Conservation (phyloP, 2,888 invertebrate genomes). For the Thereva nobilitata region DNA sequence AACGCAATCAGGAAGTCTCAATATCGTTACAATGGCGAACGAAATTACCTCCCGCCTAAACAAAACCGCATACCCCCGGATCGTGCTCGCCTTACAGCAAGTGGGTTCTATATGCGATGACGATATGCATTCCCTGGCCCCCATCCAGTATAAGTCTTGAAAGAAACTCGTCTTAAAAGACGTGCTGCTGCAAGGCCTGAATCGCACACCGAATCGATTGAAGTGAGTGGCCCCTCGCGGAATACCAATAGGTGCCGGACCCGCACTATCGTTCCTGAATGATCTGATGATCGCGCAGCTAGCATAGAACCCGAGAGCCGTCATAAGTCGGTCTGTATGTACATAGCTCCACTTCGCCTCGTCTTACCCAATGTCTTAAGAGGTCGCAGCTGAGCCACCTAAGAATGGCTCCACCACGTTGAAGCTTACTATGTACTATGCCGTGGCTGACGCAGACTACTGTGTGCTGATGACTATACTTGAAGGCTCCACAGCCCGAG, state of each 20-base stretch:
- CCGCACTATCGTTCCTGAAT: background rate
- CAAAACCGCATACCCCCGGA: background rate
- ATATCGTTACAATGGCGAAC: constrained; percentile 35
- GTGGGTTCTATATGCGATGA: no score
- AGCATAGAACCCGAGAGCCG: constrained; percentile 1
- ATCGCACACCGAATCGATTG: background rate
- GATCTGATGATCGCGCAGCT: constrained; percentile 13
- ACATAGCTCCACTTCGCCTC: no score
- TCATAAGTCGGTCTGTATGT: no score
- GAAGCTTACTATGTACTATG: no score
- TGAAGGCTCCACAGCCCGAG: no score
- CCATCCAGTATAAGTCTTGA: background rate
- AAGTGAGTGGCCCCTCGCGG: background rate
- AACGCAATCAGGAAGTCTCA: constrained; percentile 36
- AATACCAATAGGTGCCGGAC: constrained; percentile 11
- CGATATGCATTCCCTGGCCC: no score
- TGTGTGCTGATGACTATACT: no score
- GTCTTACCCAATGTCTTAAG: no score
- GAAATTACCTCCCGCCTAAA: constrained; percentile 18
- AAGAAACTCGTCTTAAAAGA: constrained; percentile 6
- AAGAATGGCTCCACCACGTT: no score
- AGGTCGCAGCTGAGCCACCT: no score
- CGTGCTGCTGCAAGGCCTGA: background rate
- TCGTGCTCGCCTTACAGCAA: background rate
- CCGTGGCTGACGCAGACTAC: no score